Evolutionary conservation across 1,140 invertebrate species (phyloP).

Genomic region (Nephila pilipes): DNA sequence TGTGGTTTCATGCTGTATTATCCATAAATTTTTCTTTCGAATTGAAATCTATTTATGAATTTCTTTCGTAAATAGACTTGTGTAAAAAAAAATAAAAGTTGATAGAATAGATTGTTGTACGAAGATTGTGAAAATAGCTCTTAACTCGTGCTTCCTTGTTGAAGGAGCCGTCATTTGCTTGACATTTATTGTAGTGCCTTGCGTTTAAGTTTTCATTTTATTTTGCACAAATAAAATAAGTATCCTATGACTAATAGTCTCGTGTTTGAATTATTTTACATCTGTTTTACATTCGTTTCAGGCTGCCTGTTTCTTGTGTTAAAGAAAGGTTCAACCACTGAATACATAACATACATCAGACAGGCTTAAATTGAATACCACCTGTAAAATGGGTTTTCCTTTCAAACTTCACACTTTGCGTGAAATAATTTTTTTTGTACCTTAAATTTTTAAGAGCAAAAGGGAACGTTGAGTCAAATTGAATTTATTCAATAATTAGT

Average conservation of each 20-base stretch:
- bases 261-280: no score
- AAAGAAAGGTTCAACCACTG: no score
- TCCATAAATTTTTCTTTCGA: not conserved
- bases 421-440: no score
- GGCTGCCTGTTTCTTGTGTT: no score
- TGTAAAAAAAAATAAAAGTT: not conserved
- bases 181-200: slow-evolving; percentile 70
- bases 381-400: no score
- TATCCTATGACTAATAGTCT: not conserved
- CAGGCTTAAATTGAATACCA: no score
- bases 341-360: no score
- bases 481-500: no score
- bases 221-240: slow-evolving; percentile 56
- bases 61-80: slow-evolving; percentile 20
- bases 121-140: slow-evolving; percentile 6
- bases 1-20: not conserved
- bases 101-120: slow-evolving; percentile 14
- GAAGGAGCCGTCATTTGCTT: not conserved
- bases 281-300: no score
- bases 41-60: not conserved
- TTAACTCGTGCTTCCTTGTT: slow-evolving; percentile 49
- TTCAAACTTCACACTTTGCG: no score
- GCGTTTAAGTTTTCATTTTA: slow-evolving; percentile 60
- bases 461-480: no score
- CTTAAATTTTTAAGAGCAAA: no score